Evolutionary conservation across 2,888 invertebrate genomes (phyloP).

Genomic region (Epiblema foenella): DNA sequence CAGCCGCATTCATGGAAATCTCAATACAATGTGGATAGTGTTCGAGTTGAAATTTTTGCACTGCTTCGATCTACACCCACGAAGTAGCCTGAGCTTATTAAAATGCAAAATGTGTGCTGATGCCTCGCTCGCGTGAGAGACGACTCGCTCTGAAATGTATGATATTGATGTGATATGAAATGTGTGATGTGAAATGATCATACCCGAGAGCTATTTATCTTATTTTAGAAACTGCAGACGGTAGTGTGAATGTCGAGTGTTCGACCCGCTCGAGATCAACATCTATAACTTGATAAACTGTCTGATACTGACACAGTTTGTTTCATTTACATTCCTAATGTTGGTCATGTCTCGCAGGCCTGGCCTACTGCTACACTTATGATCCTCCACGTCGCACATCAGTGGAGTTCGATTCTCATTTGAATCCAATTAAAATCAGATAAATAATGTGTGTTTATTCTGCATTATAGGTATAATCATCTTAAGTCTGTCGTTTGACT

Average conservation of each 20-base stretch:
- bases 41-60: not conserved
- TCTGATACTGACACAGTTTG: too few relatives aligned
- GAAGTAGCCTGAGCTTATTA: constrained; percentile 18
- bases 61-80: constrained; percentile 7
- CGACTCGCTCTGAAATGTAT: not conserved
- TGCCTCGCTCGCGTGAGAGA: constrained; percentile 3
- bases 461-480: not conserved
- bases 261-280: not conserved
- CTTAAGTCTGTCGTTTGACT: not conserved
- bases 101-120: constrained; percentile 13
- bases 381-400: not conserved
- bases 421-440: not conserved
- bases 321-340: too few relatives aligned
- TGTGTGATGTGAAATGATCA: not conserved
- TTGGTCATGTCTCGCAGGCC: too few relatives aligned
- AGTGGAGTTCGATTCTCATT: not conserved
- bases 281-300: too few relatives aligned
- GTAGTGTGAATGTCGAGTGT: not conserved
- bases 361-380: not conserved
- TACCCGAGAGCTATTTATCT: not conserved
- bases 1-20: not conserved
- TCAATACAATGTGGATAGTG: not conserved
- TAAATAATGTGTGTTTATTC: not conserved
- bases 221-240: not conserved
- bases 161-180: not conserved